Percentiles rank a stretch among this genome's conserved stretches.
Conservation (phyloP, 2,113 vertebrate species). For the Saguinus imperator region DNA sequence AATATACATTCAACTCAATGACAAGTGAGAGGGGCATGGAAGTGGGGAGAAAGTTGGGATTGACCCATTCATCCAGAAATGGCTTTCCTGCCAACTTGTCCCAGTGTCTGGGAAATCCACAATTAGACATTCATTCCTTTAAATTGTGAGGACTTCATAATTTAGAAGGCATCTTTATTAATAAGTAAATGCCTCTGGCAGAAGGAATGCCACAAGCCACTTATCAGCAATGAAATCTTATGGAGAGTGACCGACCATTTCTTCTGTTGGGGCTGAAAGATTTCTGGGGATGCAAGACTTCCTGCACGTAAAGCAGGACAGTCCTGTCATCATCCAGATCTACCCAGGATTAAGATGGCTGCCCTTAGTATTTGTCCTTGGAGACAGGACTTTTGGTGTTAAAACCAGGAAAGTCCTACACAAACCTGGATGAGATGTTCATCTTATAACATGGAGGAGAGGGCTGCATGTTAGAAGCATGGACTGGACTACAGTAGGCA, state of each 20-base stretch:
- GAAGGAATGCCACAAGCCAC: not conserved
- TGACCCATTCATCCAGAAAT: not conserved
- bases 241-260: not conserved
- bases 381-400: not conserved
- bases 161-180: slow-evolving; percentile 19
- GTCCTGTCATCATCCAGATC: not conserved
- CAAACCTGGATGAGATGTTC: not conserved
- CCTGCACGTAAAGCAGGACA: not conserved
- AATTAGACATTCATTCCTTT: slow-evolving; percentile 18
- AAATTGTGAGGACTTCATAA: not conserved
- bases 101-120: not conserved
- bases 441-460: not conserved
- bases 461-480: not conserved
- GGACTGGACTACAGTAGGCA: not conserved
- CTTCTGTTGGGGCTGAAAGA: not conserved
- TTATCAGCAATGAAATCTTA: not conserved
- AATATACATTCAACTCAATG: not conserved
- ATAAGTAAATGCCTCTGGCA: slow-evolving; percentile 1
- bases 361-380: too few relatives aligned
- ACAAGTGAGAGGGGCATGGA: not conserved
- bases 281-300: not conserved
- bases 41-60: not conserved
- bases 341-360: not conserved
- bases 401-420: not conserved
- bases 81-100: not conserved